phyloP scores from a whole-genome alignment of 2,797 vertebrate genomes.

The Chelidonichthys spinosus region DNA sequence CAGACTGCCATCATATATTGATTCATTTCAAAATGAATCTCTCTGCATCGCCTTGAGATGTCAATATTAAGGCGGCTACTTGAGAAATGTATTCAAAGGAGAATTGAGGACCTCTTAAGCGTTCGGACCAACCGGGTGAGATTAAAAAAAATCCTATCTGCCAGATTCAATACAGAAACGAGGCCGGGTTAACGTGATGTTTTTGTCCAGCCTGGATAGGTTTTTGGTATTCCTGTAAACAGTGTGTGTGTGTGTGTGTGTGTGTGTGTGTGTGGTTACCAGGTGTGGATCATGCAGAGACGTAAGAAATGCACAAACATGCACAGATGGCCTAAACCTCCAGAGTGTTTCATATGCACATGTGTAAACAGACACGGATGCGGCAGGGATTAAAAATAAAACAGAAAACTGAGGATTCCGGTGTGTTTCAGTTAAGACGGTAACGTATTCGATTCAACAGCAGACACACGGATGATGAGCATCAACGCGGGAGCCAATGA shows the following conservation, averaged over 20 bases:
- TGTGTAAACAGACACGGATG: conserved; percentile 49
- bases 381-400: conserved; percentile 32
- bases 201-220: not conserved
- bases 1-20: conserved; percentile 33
- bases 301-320: conserved; percentile 47
- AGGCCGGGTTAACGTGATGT: not conserved
- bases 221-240: not conserved
- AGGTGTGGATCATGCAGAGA: conserved; percentile 73
- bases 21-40: conserved; percentile 52
- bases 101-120: conserved; percentile 21
- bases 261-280: conserved; percentile 29
- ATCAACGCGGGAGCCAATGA: no score
- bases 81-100: conserved; percentile 32
- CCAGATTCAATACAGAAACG: conserved; percentile 18
- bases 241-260: not conserved
- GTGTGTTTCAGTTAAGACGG: no score
- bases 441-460: no score
- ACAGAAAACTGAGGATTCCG: no score
- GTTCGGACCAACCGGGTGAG: conserved; percentile 8
- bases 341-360: conserved; percentile 61
- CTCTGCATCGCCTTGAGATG: conserved; percentile 30
- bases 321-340: conserved; percentile 64
- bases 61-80: conserved; percentile 35
- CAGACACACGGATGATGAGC: no score
- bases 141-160: conserved; percentile 18